Evolutionary conservation across 2,888 invertebrate genomes (phyloP), one percentile per base, ranked within the genome.

Genomic region (Cerceris rybyensis): DNA sequence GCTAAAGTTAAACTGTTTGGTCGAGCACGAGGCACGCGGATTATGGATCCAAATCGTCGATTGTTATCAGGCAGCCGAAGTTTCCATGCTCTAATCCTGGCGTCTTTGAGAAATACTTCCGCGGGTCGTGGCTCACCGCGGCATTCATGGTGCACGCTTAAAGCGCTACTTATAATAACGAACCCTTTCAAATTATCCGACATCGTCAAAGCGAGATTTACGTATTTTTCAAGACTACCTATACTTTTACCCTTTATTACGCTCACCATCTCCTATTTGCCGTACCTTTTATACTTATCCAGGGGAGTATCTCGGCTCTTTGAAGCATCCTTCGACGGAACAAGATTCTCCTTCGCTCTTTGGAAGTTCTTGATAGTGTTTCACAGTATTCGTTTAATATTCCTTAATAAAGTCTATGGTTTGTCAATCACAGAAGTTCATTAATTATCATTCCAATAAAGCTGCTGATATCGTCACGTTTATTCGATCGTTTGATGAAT

Each of bases 11-110:
- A 86, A 85, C 82, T 73, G 82, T 81, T 81, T 77, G 77, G 73
- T 77, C 74, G 78, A 67, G 68, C 70, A 81, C 39, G 68, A 63
- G 70, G 75, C 81, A 81, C 71, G 80, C 72, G 75, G 83, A 83
- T 86, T 83, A 86, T 83, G 83, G 70, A 81, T 80, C 74, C 67
- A 69, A 85, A 78, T 85, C 71, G 76, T 67, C 78, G 76, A 85
- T 86, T 81, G 79, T 81, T 83, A 78, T 81, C 76, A 74, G 70
- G 52, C 72, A 13, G 5, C 14, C 41, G n/a, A 80, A 77, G 70
- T 83, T 82, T 65, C 57, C 39, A 28, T 55, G 50, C 69, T 75
- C 70, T 69, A 70, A 64, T 69, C 61, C 49, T 55, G 5, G 55
- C 61, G 17, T 65, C 69, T 76, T 76, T 65, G 65, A 64, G 52